phyloP scores from a whole-genome alignment of 1,140 invertebrate species.

The Brachystomella parvula region DNA sequence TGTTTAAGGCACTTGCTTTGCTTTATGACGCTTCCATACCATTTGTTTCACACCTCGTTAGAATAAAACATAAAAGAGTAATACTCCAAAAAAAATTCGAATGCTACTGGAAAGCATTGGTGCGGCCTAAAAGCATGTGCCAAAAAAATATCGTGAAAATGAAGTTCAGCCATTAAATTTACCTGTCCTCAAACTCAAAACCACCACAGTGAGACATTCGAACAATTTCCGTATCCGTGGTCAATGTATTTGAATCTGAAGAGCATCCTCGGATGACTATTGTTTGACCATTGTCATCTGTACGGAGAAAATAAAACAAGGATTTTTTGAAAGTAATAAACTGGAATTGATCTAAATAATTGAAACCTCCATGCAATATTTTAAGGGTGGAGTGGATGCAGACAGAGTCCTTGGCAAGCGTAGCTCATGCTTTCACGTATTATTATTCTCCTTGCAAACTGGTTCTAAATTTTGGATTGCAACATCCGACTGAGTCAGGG shows the following conservation, averaged over 20 bases:
- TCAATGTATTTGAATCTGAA: slow-evolving; percentile 82
- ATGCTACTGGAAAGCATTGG: background rate
- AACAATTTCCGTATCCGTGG: slow-evolving; percentile 85
- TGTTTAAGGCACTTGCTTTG: no score
- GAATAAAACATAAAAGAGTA: background rate
- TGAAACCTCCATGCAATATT: background rate
- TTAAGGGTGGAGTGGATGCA: background rate
- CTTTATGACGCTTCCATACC: no score
- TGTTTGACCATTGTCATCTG: slow-evolving; percentile 51
- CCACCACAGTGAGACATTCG: slow-evolving; percentile 87
- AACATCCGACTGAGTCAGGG: background rate
- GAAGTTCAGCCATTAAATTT: slow-evolving; percentile 16
- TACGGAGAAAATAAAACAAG: background rate
- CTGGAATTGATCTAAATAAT: background rate
- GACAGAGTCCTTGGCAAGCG: background rate
- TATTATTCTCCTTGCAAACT: background rate
- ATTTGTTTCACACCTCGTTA: no score
- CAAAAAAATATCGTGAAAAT: background rate
- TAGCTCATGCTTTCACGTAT: background rate
- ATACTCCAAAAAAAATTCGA: background rate
- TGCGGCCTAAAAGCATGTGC: background rate
- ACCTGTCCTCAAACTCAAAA: slow-evolving; percentile 80
- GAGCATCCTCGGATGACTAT: slow-evolving; percentile 79
- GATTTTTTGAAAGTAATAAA: slow-evolving; percentile 10
- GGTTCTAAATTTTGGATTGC: background rate